These are phyloP conservation scores for Nothobranchius kuhntae DNA, from an alignment of 2,113 vertebrate genomes.

Conservation along the genomic window DNA sequence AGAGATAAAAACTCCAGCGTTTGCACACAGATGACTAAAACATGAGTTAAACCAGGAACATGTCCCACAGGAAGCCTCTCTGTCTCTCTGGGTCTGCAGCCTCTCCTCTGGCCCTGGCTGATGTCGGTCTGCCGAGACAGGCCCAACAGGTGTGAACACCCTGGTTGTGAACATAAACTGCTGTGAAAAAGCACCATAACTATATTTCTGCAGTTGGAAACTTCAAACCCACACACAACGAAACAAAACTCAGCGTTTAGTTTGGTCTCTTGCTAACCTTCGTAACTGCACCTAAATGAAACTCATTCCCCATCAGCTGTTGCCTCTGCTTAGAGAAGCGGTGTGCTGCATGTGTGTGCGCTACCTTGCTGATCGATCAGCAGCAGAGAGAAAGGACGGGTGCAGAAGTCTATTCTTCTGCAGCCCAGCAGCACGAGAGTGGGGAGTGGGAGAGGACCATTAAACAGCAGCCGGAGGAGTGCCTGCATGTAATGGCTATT, in stretches of 20 bases:
- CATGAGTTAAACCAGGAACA: too few relatives aligned
- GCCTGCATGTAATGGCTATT: constrained; percentile 77
- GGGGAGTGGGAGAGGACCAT: constrained; percentile 59
- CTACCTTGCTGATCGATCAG: constrained; percentile 25
- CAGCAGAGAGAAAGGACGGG: constrained; percentile 1
- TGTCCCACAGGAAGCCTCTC: too few relatives aligned
- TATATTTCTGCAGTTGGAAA: too few relatives aligned
- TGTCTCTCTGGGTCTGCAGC: too few relatives aligned
- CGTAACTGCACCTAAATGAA: not conserved
- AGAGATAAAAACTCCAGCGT: too few relatives aligned
- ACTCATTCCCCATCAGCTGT: constrained; percentile 2
- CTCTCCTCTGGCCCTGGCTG: too few relatives aligned
- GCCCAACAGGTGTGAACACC: too few relatives aligned
- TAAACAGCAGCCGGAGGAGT: constrained; percentile 54
- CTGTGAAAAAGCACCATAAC: too few relatives aligned
- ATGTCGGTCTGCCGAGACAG: too few relatives aligned
- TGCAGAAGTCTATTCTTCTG: constrained; percentile 41
- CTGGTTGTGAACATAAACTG: too few relatives aligned
- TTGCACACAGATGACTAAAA: too few relatives aligned
- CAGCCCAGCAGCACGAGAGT: constrained; percentile 49
- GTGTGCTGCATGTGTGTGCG: not conserved
- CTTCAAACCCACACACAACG: too few relatives aligned
- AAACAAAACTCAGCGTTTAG: not conserved
- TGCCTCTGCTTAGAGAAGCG: constrained; percentile 24
- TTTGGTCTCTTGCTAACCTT: not conserved